Evolutionary conservation across 2,797 vertebrate genomes (phyloP).

Genomic region (Leuciscus waleckii): DNA sequence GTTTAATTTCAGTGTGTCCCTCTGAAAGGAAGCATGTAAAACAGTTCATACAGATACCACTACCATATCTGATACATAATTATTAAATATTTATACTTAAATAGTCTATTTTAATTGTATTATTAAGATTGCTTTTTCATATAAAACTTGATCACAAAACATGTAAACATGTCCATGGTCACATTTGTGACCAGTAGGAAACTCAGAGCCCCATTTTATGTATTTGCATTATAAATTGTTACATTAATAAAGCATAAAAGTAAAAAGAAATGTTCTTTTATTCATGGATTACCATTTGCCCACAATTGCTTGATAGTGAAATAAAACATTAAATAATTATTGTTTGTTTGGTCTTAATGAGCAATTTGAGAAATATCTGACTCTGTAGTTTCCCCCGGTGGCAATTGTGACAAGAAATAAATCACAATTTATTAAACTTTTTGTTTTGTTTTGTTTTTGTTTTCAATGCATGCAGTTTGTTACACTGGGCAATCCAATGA

Average conservation of each 20-base stretch:
- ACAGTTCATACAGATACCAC: not conserved
- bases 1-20: not conserved
- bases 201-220: not conserved
- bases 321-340: not conserved
- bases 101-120: not conserved
- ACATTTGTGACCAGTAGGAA: slow-evolving; percentile 6
- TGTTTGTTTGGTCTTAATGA: not conserved
- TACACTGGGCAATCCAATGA: not conserved
- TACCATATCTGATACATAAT: not conserved
- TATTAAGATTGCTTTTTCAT: not conserved
- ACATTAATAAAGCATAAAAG: not conserved
- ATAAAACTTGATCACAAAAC: not conserved
- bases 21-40: not conserved
- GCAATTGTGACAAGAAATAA: not conserved
- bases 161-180: not conserved
- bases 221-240: not conserved
- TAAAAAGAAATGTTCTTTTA: not conserved
- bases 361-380: not conserved
- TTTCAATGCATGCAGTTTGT: slow-evolving; percentile 8
- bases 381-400: not conserved
- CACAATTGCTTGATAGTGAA: not conserved
- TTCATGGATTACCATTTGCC: not conserved
- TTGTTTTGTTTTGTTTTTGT: not conserved
- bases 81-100: not conserved
- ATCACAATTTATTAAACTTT: not conserved